phyloP scores from a whole-genome alignment of 2,113 vertebrate genomes.

The Upupa epops region DNA sequence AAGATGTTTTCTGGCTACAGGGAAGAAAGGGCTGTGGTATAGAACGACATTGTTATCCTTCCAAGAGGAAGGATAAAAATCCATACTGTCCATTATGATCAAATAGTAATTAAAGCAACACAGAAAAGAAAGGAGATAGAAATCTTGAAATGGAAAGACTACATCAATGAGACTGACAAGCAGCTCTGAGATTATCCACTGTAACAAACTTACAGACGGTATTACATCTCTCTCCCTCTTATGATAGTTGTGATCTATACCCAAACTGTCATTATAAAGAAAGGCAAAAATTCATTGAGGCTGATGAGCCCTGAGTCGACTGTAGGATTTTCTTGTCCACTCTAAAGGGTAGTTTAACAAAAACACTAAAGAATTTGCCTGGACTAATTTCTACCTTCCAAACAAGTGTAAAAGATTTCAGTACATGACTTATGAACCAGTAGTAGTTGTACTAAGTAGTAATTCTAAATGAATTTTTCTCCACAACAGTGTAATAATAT shows the following conservation, averaged over 20 bases:
- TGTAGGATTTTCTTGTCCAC: background rate
- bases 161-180: background rate
- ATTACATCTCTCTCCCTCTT: background rate
- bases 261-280: background rate
- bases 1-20: background rate
- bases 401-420: background rate
- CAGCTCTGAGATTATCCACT: background rate
- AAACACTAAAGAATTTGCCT: background rate
- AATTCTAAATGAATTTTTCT: background rate
- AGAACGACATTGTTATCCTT: background rate
- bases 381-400: background rate
- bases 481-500: background rate
- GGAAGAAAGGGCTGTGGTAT: background rate
- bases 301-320: background rate
- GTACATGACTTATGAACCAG: background rate
- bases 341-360: no score
- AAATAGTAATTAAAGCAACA: constrained; percentile 13
- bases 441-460: background rate
- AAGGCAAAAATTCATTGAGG: background rate
- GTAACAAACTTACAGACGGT: background rate
- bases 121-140: background rate
- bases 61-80: constrained; percentile 3
- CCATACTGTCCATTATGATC: background rate
- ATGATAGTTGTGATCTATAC: background rate
- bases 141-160: background rate